Conservation (phyloP, 1,140 invertebrate genomes). For the Bombus picipes region DNA sequence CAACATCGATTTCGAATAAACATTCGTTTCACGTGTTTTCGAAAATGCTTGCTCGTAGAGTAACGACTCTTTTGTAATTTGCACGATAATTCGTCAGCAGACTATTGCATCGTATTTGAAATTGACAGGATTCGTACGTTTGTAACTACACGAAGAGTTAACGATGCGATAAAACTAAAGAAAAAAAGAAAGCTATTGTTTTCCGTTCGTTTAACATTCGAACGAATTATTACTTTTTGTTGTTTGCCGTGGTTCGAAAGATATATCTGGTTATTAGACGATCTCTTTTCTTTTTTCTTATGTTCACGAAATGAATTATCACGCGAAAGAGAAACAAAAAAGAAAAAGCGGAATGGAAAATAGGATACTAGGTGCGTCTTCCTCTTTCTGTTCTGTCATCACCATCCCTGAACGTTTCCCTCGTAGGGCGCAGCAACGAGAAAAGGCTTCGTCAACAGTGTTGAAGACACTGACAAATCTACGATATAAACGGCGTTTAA, state of each 20-base stretch:
- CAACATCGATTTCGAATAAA: background rate
- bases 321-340: background rate
- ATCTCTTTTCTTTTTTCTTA: background rate
- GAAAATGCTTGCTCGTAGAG: slow-evolving; percentile 9
- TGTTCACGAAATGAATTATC: background rate
- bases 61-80: slow-evolving; percentile 64
- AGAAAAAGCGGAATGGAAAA: slow-evolving; percentile 52
- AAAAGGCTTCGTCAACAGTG: slow-evolving; percentile 47
- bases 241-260: background rate
- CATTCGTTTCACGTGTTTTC: background rate
- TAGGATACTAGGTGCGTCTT: slow-evolving; percentile 58
- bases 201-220: background rate
- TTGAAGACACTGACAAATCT: slow-evolving; percentile 46
- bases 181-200: background rate
- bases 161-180: background rate
- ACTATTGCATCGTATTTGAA: background rate
- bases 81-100: background rate
- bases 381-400: slow-evolving; percentile 64
- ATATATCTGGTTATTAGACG: background rate
- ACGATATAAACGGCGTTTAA: slow-evolving; percentile 57
- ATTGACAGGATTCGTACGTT: background rate
- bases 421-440: slow-evolving; percentile 61
- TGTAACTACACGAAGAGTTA: background rate
- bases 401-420: slow-evolving; percentile 68
- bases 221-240: background rate